Evolutionary conservation across 2,113 vertebrate species (phyloP).

Genomic region (Eudorcas thomsonii): DNA sequence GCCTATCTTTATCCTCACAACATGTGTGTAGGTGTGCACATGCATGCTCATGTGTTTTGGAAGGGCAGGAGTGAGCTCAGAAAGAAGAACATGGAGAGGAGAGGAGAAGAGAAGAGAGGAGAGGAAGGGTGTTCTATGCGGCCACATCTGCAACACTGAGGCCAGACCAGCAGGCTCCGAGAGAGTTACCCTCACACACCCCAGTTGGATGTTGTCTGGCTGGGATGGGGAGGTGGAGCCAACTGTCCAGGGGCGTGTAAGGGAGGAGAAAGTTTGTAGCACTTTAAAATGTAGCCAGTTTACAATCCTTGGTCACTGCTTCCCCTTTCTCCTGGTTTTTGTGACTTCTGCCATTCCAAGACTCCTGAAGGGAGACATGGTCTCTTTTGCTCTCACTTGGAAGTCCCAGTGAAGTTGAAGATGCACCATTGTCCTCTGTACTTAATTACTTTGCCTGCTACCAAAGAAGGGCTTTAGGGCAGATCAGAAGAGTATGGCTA

Average conservation of each 20-base stretch:
- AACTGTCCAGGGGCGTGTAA: neutral
- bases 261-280: constrained; percentile 62
- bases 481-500: neutral
- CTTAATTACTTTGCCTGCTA: neutral
- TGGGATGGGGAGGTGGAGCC: constrained; percentile 37
- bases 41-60: neutral
- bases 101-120: neutral
- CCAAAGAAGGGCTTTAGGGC: neutral
- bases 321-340: neutral
- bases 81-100: neutral
- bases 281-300: constrained; percentile 37
- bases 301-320: neutral
- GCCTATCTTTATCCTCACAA: neutral
- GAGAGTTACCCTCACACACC: neutral
- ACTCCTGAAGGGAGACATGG: neutral
- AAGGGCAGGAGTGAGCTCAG: neutral
- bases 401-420: neutral
- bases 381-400: neutral
- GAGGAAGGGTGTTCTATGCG: neutral
- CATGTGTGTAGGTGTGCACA: neutral
- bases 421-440: neutral
- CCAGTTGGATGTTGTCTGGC: constrained; percentile 23
- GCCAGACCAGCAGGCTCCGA: neutral
- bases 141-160: neutral
- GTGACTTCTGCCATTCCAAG: neutral